A percentile compares a stretch with the other conserved stretches of the same genome.
phyloP scores from a whole-genome alignment of 2,113 vertebrate species.

The Pteronura brasiliensis region DNA sequence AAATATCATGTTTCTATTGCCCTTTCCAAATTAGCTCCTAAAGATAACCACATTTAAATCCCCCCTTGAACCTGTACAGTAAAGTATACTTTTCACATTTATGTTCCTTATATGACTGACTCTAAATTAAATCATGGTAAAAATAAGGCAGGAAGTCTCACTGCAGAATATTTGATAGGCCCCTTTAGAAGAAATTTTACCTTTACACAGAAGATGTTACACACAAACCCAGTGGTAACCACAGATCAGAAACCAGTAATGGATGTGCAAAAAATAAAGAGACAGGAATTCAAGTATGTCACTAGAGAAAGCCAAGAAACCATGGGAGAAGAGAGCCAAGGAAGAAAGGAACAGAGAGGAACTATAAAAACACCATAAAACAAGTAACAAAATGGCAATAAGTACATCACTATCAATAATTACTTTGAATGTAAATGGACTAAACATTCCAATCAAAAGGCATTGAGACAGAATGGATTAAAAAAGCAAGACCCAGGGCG shows the following conservation, averaged over 20 bases:
- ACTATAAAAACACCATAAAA: not conserved
- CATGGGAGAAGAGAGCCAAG: not conserved
- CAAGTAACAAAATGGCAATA: not conserved
- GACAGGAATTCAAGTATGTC: not conserved
- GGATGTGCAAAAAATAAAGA: not conserved
- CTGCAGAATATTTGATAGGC: not conserved
- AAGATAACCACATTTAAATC: not conserved
- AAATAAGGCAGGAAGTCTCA: not conserved
- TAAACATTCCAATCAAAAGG: not conserved
- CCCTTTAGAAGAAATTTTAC: not conserved
- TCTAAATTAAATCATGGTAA: not conserved
- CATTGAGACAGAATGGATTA: not conserved
- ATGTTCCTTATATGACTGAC: not conserved
- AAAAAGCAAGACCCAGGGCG: not conserved
- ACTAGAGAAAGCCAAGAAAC: not conserved
- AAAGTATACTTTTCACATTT: not conserved
- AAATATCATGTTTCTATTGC: not conserved
- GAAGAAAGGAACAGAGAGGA: not conserved
- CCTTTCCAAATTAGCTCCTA: not conserved
- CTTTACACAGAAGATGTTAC: not conserved
- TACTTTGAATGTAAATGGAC: not conserved
- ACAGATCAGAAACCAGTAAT: not conserved
- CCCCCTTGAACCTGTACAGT: not conserved
- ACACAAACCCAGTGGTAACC: not conserved
- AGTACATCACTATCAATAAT: not conserved